phyloP scores from a whole-genome alignment of 2,113 vertebrate species.

The Prunella himalayana region DNA sequence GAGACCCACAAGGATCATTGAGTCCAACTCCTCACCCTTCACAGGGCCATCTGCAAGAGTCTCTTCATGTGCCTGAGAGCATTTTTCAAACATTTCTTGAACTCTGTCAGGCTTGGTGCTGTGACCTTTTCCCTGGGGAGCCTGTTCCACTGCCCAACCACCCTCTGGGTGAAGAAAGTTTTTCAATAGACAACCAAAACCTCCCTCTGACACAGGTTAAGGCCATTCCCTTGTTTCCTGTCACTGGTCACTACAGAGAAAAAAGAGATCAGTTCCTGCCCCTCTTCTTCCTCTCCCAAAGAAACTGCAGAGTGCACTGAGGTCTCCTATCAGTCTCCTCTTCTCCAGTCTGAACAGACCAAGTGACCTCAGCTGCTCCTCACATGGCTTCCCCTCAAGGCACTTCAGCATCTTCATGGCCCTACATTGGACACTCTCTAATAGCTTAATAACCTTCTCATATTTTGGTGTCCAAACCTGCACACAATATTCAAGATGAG shows the following conservation, averaged over 20 bases:
- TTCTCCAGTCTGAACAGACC: background rate
- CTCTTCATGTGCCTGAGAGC: rapidly evolving
- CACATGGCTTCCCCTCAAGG: rapidly evolving
- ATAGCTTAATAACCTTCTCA: background rate
- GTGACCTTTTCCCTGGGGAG: too few relatives aligned
- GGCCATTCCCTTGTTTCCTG: rapidly evolving
- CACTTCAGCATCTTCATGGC: background rate
- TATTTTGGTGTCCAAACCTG: background rate
- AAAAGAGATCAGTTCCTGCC: background rate
- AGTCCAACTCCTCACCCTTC: rapidly evolving
- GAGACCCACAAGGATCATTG: too few relatives aligned
- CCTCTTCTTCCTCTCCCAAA: rapidly evolving
- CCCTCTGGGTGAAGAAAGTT: background rate
- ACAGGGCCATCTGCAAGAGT: background rate
- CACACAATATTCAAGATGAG: rapidly evolving
- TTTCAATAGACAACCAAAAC: background rate
- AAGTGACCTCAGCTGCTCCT: background rate
- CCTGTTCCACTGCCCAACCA: background rate
- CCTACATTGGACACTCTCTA: background rate
- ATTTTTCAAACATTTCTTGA: background rate
- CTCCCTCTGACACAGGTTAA: background rate
- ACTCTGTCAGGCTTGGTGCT: background rate
- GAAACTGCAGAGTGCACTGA: rapidly evolving
- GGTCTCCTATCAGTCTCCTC: background rate
- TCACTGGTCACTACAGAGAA: background rate